Conservation (phyloP, 2,797 vertebrate species). For the Danio kyathit region DNA sequence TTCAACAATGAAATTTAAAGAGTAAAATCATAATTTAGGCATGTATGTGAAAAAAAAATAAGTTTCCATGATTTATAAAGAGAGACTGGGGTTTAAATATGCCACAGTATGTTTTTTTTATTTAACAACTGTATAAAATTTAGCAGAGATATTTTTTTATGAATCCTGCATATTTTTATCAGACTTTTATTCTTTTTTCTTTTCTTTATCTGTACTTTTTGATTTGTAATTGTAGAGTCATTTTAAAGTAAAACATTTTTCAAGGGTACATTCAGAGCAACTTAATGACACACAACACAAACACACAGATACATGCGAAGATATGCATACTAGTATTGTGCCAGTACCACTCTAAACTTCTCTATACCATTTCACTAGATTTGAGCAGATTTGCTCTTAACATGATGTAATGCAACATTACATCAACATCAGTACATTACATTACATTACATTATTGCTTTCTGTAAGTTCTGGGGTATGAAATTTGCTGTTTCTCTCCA, state of each 20-base stretch:
- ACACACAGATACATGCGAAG: background rate
- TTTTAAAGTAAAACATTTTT: conserved; percentile 21
- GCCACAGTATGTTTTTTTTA: background rate
- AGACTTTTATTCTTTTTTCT: background rate
- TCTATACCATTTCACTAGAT: background rate
- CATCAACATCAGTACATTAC: background rate
- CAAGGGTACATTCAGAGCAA: background rate
- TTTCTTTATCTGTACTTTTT: background rate
- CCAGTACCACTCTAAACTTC: conserved; percentile 7
- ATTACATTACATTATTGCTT: background rate
- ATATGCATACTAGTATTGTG: background rate
- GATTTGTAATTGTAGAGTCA: background rate
- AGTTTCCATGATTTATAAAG: background rate
- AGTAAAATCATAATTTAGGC: background rate
- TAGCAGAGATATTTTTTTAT: background rate
- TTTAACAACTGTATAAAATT: background rate
- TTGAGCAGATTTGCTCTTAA: background rate
- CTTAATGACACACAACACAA: conserved; percentile 46
- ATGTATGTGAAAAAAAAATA: background rate
- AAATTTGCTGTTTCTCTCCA: background rate
- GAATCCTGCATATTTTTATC: background rate
- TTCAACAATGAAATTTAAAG: background rate
- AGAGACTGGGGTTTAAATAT: background rate
- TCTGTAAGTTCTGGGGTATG: background rate
- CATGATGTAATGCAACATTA: background rate